Percentiles rank a stretch among this genome's conserved stretches.
phyloP scores from a whole-genome alignment of 2,888 invertebrate species.

The Harpagoxenus sublaevis region DNA sequence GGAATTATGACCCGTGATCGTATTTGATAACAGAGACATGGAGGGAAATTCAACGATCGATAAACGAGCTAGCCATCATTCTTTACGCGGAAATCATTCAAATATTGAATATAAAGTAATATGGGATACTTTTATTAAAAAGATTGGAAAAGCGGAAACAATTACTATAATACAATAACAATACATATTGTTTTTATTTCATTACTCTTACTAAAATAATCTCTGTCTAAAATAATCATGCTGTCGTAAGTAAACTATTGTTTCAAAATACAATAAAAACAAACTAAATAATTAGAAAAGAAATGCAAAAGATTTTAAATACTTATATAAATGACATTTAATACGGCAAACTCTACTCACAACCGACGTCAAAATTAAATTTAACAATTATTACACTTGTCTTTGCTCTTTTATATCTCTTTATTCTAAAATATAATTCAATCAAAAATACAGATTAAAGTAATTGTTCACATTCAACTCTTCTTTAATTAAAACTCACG shows the following conservation, averaged over 20 bases:
- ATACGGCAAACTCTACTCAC: not conserved
- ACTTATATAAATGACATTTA: not conserved
- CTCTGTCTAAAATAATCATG: not conserved
- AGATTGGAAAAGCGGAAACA: not conserved
- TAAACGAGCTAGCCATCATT: not conserved
- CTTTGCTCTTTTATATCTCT: not conserved
- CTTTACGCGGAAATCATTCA: not conserved
- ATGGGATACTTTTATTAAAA: not conserved
- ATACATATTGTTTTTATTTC: not conserved
- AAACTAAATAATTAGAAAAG: not conserved
- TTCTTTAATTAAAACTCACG: not conserved
- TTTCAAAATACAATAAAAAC: not conserved
- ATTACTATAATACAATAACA: not conserved
- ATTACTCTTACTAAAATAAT: not conserved
- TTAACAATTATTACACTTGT: not conserved
- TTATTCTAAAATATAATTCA: not conserved
- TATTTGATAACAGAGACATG: conserved; percentile 60
- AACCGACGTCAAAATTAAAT: not conserved
- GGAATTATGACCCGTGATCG: conserved; percentile 67
- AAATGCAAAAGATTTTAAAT: not conserved
- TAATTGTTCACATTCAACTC: conserved; percentile 7
- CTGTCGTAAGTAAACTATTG: not conserved
- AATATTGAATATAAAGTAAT: conserved; percentile 20
- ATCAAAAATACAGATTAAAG: not conserved
- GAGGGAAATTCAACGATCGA: conserved; percentile 44